These are phyloP conservation scores for Gorsachius magnificus DNA, from an alignment of 2,797 vertebrate species.

Conservation along the genomic window DNA sequence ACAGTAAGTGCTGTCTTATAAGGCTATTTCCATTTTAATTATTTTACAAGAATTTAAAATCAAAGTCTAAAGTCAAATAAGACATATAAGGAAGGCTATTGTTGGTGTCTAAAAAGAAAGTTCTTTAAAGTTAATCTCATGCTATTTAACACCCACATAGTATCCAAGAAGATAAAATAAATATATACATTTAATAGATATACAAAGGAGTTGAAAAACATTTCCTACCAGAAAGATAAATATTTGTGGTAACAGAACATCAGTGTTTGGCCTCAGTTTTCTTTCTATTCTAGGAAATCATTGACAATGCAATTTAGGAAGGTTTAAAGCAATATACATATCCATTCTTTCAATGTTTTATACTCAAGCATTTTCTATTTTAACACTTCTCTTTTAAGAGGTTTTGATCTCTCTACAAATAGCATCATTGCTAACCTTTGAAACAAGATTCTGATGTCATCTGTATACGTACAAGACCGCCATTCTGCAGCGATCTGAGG, in stretches of 20 bases:
- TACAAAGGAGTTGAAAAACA: background rate
- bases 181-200: background rate
- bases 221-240: background rate
- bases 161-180: background rate
- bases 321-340: background rate
- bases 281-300: background rate
- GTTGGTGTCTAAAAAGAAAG: background rate
- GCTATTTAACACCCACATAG: background rate
- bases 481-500: background rate
- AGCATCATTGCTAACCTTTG: background rate
- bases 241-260: background rate
- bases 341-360: rapidly evolving
- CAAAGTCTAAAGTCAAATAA: background rate
- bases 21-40: background rate
- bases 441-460: background rate
- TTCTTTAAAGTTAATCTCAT: background rate
- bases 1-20: background rate
- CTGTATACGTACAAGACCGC: rapidly evolving
- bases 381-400: background rate
- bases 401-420: background rate
- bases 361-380: background rate
- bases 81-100: background rate
- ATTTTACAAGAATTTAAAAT: constrained; percentile 1
- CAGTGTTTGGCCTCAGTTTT: background rate
- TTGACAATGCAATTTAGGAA: background rate